Evolutionary conservation across 2,113 vertebrate genomes (phyloP).

Genomic region (Formicarius rufipectus): DNA sequence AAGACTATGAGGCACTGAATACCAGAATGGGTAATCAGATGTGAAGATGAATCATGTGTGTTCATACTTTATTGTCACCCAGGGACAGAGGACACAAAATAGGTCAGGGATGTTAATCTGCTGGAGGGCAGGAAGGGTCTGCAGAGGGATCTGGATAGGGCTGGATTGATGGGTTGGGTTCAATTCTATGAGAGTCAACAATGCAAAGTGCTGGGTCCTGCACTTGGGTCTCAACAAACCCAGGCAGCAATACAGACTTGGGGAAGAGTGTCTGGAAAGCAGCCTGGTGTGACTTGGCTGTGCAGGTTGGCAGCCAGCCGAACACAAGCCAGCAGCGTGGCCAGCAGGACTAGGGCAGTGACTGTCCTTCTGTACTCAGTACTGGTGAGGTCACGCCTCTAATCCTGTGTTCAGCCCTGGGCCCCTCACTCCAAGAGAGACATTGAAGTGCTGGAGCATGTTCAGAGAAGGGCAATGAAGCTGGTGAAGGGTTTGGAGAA

Average conservation of each 20-base stretch:
- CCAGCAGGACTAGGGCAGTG: not conserved
- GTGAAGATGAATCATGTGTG: not conserved
- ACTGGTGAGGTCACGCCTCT: fast-evolving
- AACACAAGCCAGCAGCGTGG: fast-evolving
- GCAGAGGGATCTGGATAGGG: not conserved
- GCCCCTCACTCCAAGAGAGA: fast-evolving
- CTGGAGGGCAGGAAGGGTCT: not conserved
- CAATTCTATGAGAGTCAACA: too few species aligned
- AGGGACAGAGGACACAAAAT: not conserved
- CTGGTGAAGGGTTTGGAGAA: not conserved
- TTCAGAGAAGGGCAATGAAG: not conserved
- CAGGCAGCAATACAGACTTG: not conserved
- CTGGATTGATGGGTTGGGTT: not conserved
- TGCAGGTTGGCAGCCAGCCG: not conserved
- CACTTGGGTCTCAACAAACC: not conserved
- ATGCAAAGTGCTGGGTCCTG: too few species aligned
- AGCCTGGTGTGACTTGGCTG: not conserved
- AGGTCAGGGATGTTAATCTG: not conserved
- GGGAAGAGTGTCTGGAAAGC: not conserved
- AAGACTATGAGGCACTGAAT: not conserved
- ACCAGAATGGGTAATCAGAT: not conserved
- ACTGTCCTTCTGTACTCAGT: fast-evolving
- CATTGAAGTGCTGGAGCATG: not conserved
- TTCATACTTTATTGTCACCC: not conserved
- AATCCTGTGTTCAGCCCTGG: not conserved